Base-by-base conservation (phyloP, 1,140 invertebrate genomes). In the Drusus annulatus region DNA sequence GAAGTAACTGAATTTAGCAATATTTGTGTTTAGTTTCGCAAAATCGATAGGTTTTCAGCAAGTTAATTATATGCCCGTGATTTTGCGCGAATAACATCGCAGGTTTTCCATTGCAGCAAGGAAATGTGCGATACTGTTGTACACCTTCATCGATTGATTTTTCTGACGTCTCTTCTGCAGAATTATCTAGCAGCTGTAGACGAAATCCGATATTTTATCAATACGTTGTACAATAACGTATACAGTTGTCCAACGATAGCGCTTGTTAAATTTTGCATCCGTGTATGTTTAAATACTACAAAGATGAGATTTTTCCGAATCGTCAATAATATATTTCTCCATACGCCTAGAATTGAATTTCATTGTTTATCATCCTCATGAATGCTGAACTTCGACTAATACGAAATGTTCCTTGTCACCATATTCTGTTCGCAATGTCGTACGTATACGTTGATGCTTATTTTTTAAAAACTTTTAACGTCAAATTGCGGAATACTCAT, bases 151-250 rank as follows among this genome's bases (percentile, higher is more conserved):
- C 78, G 78, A 79, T 79, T 79, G 45, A 31, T 45, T 74, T 74
- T 79, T 79, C 78, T 79, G 78, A 79, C 78, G 78, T 79, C 78
- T 79, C 45, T 74, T 73, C 52, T 23, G 31, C 60, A n/a, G 50
- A 69, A 74, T 74, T 21, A 51, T 69, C 71, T 74, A 74, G 69
- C 78, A 79, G 78, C 78, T 79, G 78, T 79, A 75, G 13, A 45
- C 31, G 28, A 75, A 63, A 63, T 65, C 36, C 16, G 51, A 36
- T 17, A 25, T 75, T 28, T 75, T 75, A 28, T 45, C 54, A 58
- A 45, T 45, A 8, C 36, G 36, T 58, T 7, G 36, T 45, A 45
- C 36, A 45, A 45, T 45, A 45, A 45, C 36, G 36, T 45, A 45
- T 45, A 2, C 8, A 45, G 36, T 45, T 13, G 36, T 45, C 36